Evolutionary conservation across 2,797 vertebrate species (phyloP), one percentile per base, ranked within the genome.

Genomic region (Halcyon chelicuti): DNA sequence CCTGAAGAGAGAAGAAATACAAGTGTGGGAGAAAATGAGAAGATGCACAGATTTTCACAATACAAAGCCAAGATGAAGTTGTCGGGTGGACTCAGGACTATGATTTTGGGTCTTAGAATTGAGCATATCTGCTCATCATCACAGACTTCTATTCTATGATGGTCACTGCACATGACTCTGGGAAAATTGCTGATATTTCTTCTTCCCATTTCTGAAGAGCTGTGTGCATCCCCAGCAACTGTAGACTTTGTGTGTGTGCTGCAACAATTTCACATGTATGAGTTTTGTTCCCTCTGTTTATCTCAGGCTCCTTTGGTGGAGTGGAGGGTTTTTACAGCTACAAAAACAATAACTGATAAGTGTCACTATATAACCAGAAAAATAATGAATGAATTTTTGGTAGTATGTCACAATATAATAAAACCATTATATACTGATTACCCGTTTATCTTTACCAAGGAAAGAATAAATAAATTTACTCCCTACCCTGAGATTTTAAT

Each of bases 401-500:
- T n/a, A 39, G 54, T 29, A 60, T 28, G 13, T 91, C 77, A 79
- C 79, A 95, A 35, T 84, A 47, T 51, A 72, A 91, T 93, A 92
- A 95, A 90, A 15, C 31, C 16, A 75, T 33, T 94, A 42, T 81
- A 29, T 40, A 67, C 12, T 82, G 51, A 70, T 46, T 54, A 90
- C 71, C 17, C 31, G 83, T 96, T 93, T 96, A 83, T 88, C 74
- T 93, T 95, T 91, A 91, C 35, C 66, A 78, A 47, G 26, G 46
- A 92, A 94, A 94, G 17, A 54, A 85, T 63, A 52, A 63, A 90
- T 84, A 92, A 94, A 96, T 96, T 94, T 95, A 94, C 96, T 96
- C 35, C 40, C 74, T 90, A 73, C 60, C 76, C 46, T 94, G 75
- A 94, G 79, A 94, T 96, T 94, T 91, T 96, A 55, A 94, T 39